Conservation (phyloP, 2,113 vertebrate genomes). For the Phyllopteryx taeniolatus region DNA sequence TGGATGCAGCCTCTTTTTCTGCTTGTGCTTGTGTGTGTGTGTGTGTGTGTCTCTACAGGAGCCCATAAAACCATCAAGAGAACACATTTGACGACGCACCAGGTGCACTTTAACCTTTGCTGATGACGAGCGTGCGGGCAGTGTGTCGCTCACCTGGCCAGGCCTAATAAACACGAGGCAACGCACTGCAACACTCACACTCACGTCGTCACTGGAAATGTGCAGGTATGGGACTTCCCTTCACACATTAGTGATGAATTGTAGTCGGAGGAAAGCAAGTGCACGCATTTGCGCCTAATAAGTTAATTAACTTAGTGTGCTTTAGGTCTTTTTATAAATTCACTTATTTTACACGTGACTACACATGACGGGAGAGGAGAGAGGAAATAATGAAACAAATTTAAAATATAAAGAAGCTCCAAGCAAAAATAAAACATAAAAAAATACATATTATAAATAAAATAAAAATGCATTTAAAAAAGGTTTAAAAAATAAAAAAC, state of each 20-base stretch:
- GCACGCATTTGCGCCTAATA: not conserved
- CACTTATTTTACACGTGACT: not conserved
- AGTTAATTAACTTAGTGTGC: conserved; percentile 18
- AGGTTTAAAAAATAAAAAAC: too few species aligned
- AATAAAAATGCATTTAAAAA: too few species aligned
- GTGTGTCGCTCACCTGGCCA: not conserved
- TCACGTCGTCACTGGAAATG: not conserved
- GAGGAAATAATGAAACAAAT: too few species aligned
- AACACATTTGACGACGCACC: conserved; percentile 13
- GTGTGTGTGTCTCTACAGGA: not conserved
- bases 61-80: not conserved
- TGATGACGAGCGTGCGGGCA: conserved; percentile 27
- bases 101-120: conserved; percentile 8
- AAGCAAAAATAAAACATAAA: too few species aligned
- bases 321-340: conserved; percentile 13
- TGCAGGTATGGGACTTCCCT: not conserved
- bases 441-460: too few species aligned
- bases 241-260: not conserved
- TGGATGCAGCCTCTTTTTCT: not conserved
- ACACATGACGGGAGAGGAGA: not conserved
- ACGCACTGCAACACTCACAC: not conserved
- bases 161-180: not conserved
- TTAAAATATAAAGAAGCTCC: too few species aligned
- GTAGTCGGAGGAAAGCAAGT: not conserved
- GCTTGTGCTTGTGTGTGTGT: not conserved